Percentiles rank a stretch among this genome's conserved stretches.
These are phyloP conservation scores for Oncorhynchus kisutch DNA, from an alignment of 2,113 vertebrate genomes.

Conservation along the genomic window DNA sequence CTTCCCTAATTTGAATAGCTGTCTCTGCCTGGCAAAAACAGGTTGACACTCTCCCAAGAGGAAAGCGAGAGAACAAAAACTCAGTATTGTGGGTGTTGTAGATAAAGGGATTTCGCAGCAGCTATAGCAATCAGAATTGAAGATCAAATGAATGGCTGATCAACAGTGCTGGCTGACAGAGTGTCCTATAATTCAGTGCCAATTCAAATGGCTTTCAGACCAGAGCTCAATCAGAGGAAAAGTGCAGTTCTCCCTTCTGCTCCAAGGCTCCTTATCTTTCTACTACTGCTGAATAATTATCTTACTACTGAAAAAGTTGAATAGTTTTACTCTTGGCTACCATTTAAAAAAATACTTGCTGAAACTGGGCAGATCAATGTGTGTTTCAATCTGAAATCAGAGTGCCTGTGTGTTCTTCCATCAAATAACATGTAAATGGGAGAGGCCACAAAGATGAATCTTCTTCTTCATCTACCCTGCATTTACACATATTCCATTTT, in stretches of 20 bases:
- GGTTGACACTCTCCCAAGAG: neutral
- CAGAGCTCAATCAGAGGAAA: slow-evolving; percentile 7
- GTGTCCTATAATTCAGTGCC: slow-evolving; percentile 27
- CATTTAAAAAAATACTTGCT: neutral
- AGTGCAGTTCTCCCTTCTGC: slow-evolving; percentile 23
- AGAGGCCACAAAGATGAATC: neutral
- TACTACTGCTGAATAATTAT: slow-evolving; percentile 38
- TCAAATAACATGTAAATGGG: neutral
- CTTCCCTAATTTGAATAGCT: too few species aligned
- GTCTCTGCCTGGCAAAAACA: neutral
- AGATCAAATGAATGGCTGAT: slow-evolving; percentile 44
- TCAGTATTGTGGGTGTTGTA: slow-evolving; percentile 17
- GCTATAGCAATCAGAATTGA: slow-evolving; percentile 30
- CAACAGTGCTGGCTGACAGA: slow-evolving; percentile 8
- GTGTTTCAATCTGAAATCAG: slow-evolving; percentile 5
- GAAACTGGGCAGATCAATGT: neutral
- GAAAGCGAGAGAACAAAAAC: neutral
- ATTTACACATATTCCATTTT: slow-evolving; percentile 1
- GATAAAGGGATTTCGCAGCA: slow-evolving; percentile 36
- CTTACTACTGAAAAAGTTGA: slow-evolving; percentile 15
- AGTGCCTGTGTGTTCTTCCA: slow-evolving; percentile 9
- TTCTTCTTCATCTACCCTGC: neutral
- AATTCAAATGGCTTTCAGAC: slow-evolving; percentile 16
- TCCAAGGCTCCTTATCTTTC: slow-evolving; percentile 34
- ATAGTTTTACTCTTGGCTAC: slow-evolving; percentile 23